Conservation (phyloP, 2,113 vertebrate species). For the Lagopus muta region DNA sequence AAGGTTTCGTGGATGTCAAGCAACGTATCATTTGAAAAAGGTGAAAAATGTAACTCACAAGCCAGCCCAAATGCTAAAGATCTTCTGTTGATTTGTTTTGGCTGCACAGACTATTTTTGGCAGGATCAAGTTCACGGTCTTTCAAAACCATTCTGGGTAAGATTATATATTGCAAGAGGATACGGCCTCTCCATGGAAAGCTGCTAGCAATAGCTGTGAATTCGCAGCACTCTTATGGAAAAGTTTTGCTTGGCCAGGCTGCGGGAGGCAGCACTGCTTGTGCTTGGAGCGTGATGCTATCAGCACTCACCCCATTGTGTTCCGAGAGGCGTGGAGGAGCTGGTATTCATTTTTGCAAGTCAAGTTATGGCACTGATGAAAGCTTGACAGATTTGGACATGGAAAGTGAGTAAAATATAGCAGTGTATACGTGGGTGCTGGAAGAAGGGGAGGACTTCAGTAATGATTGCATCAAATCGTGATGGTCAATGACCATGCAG, state of each 20-base stretch:
- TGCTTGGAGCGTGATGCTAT: not conserved
- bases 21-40: slow-evolving; percentile 29
- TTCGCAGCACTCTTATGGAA: not conserved
- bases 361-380: not conserved
- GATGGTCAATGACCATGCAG: not conserved
- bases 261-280: not conserved
- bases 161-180: slow-evolving; percentile 20
- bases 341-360: slow-evolving; percentile 8
- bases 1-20: slow-evolving; percentile 28
- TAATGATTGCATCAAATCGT: accelerated
- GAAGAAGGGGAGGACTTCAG: not conserved
- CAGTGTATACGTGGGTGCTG: not conserved
- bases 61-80: slow-evolving; percentile 28
- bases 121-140: slow-evolving; percentile 6
- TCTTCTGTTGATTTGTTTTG: slow-evolving; percentile 50
- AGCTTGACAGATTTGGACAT: not conserved
- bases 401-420: not conserved
- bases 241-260: slow-evolving; percentile 37
- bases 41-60: slow-evolving; percentile 40
- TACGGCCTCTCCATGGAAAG: not conserved
- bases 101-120: slow-evolving; percentile 32
- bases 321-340: not conserved
- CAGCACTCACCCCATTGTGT: not conserved
- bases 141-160: slow-evolving; percentile 48
- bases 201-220: slow-evolving; percentile 48